These are phyloP conservation scores for Plebejus melissa DNA, from an alignment of 2,888 invertebrate genomes.

Conservation along the genomic window DNA sequence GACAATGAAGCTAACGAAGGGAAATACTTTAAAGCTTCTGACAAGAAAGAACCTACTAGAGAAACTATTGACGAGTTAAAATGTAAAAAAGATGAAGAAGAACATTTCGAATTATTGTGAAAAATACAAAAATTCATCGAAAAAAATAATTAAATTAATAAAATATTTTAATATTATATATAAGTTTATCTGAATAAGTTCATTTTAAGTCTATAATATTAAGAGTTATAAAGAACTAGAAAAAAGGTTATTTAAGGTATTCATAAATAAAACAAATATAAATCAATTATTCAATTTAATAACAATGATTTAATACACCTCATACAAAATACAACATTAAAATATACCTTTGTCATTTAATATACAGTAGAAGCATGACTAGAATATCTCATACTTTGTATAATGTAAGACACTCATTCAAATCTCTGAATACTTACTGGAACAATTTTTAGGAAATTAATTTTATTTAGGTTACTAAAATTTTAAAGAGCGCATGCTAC, in stretches of 20 bases:
- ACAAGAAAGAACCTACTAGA: not conserved
- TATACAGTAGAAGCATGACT: constrained; percentile 40
- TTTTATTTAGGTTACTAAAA: not conserved
- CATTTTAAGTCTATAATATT: not conserved
- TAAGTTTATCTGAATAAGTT: not conserved
- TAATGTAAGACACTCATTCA: constrained; percentile 7
- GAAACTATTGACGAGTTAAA: not conserved
- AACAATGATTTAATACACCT: constrained; percentile 58
- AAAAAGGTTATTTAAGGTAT: not conserved
- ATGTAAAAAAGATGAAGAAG: not conserved
- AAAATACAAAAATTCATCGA: not conserved
- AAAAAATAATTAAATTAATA: not conserved
- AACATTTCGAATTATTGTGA: not conserved
- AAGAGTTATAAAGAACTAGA: not conserved
- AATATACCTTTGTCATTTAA: constrained; percentile 48
- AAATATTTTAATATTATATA: not conserved
- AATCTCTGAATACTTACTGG: constrained; percentile 28
- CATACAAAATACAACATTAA: constrained; percentile 71
- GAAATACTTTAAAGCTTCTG: not conserved
- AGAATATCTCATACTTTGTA: constrained; percentile 37
- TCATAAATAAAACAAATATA: constrained; percentile 6
- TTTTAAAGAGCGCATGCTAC: not conserved
- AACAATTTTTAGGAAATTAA: not conserved
- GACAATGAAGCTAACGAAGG: not conserved
- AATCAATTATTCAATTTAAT: constrained; percentile 37